phyloP scores from a whole-genome alignment of 2,113 vertebrate species.

The Microcebus griseorufus region DNA sequence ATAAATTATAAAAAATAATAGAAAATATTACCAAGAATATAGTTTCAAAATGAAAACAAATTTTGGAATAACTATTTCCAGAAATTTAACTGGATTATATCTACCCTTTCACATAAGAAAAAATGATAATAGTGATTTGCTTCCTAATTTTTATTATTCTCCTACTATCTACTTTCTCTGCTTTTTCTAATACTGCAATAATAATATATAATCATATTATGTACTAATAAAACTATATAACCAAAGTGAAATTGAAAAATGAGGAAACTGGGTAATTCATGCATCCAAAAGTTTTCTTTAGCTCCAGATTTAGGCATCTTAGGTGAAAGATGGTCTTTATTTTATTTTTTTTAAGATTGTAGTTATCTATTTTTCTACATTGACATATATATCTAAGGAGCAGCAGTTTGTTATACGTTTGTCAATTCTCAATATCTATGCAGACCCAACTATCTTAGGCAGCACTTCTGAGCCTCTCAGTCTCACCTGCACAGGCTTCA shows the following conservation, averaged over 20 bases:
- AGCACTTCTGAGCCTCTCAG: not conserved
- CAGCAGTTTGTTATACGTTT: not conserved
- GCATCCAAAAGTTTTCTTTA: not conserved
- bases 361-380: not conserved
- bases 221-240: not conserved
- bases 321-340: not conserved
- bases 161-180: not conserved
- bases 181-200: not conserved
- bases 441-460: not conserved
- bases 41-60: constrained; percentile 39
- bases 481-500: not conserved
- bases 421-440: not conserved
- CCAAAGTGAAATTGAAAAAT: not conserved
- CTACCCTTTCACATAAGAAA: not conserved
- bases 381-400: not conserved
- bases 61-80: constrained; percentile 7
- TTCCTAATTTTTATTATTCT: not conserved
- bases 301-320: not conserved
- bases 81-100: constrained; percentile 7
- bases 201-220: not conserved
- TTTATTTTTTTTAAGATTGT: not conserved
- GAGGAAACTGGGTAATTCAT: not conserved
- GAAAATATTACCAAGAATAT: not conserved
- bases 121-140: not conserved
- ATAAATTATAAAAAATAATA: constrained; percentile 22